A percentile compares a stretch with the other conserved stretches of the same genome.
phyloP scores from a whole-genome alignment of 2,888 invertebrate genomes.

The Watsonalla binaria region DNA sequence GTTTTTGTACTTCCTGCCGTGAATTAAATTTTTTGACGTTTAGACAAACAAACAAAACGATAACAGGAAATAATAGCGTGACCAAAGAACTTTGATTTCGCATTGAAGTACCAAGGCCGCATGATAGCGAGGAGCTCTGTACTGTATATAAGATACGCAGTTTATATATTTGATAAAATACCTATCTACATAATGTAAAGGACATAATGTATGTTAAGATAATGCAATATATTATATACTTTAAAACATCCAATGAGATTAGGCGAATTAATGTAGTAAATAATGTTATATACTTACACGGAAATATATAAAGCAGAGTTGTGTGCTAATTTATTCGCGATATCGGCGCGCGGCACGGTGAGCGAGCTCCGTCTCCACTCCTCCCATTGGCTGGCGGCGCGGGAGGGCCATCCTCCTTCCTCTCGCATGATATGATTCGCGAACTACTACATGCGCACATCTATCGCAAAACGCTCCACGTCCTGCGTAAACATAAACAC shows the following conservation, averaged over 20 bases:
- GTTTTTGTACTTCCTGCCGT: constrained; percentile 64
- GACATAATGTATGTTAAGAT: constrained; percentile 17
- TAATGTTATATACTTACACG: constrained; percentile 7
- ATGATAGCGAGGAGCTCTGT: constrained; percentile 47
- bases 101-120: constrained; percentile 56
- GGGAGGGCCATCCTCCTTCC: constrained; percentile 76
- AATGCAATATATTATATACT: constrained; percentile 3
- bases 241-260: not conserved
- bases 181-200: constrained; percentile 6
- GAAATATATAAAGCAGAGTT: constrained; percentile 11
- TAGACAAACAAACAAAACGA: constrained; percentile 45
- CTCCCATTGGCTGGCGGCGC: constrained; percentile 58
- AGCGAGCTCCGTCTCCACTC: constrained; percentile 45
- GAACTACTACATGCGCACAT: constrained; percentile 47
- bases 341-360: constrained; percentile 43
- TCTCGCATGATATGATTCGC: constrained; percentile 73
- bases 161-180: constrained; percentile 7
- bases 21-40: constrained; percentile 46
- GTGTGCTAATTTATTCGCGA: constrained; percentile 69
- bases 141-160: not conserved
- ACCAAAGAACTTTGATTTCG: constrained; percentile 48
- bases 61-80: constrained; percentile 16
- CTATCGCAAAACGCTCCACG: constrained; percentile 49
- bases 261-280: not conserved
- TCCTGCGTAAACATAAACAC: constrained; percentile 41